These are phyloP conservation scores for Leistus spinibarbis DNA, from an alignment of 2,888 invertebrate species.

Conservation along the genomic window DNA sequence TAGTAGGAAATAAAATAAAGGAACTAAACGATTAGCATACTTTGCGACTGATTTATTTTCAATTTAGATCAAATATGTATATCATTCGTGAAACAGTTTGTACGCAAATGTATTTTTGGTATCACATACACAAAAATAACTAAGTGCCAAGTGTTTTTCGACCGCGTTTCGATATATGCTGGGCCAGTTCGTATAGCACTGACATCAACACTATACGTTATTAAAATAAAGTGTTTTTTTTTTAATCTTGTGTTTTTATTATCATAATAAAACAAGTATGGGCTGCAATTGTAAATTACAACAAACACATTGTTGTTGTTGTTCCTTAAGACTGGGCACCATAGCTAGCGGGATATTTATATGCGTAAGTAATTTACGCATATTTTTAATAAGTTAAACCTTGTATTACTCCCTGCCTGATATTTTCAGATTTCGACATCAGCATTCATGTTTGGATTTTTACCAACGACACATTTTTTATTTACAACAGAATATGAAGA, in stretches of 20 bases:
- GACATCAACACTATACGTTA: background rate
- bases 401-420: background rate
- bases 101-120: background rate
- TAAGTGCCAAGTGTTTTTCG: background rate
- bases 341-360: conserved; percentile 9
- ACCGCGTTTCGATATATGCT: background rate
- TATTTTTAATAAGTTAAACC: background rate
- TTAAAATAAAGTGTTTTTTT: background rate
- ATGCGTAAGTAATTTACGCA: conserved; percentile 21
- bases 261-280: background rate
- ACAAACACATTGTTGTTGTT: conserved; percentile 30
- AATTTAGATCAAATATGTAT: background rate
- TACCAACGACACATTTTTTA: conserved; percentile 26
- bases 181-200: background rate
- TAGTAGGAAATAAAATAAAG: too few species aligned
- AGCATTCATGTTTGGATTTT: conserved; percentile 26
- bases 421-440: conserved; percentile 26
- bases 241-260: background rate
- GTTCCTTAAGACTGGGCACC: conserved; percentile 22
- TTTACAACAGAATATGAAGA: background rate
- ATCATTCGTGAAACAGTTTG: background rate
- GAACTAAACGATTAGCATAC: background rate
- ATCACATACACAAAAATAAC: background rate
- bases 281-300: background rate
- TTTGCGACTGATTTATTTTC: background rate